phyloP scores from a whole-genome alignment of 2,888 invertebrate species.

The Dicroscelio sp. region DNA sequence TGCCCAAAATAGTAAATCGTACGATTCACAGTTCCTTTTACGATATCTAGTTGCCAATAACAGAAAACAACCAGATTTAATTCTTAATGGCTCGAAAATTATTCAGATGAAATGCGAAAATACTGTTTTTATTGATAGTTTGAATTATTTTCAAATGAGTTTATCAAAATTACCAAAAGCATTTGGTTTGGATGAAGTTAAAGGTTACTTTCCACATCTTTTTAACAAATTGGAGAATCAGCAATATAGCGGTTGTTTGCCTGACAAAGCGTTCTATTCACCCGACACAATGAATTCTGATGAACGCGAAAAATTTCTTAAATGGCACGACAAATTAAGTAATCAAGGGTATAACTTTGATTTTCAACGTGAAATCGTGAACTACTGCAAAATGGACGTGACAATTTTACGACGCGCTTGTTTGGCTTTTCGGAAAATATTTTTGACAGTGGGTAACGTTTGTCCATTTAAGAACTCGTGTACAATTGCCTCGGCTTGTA shows the following conservation, averaged over 20 bases:
- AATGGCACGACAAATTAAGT: neutral
- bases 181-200: neutral
- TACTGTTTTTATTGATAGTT: conserved; percentile 74
- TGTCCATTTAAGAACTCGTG: conserved; percentile 78
- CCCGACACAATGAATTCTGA: neutral
- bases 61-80: conserved; percentile 91
- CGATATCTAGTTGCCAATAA: neutral
- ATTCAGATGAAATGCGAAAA: conserved; percentile 46
- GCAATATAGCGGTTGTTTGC: neutral
- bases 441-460: conserved; percentile 72
- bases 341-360: no score
- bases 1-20: conserved; percentile 57
- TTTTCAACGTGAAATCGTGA: neutral
- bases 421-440: conserved; percentile 75
- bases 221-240: neutral
- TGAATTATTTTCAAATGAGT: conserved; percentile 84
- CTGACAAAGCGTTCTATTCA: neutral
- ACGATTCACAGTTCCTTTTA: conserved; percentile 85
- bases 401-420: neutral
- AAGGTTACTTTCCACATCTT: conserved; percentile 1
- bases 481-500: conserved; percentile 80
- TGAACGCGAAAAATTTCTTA: neutral
- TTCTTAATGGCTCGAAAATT: conserved; percentile 49
- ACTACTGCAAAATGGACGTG: neutral
- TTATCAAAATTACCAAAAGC: conserved; percentile 36